phyloP scores from a whole-genome alignment of 2,888 invertebrate genomes.

The Octodonta nipae region DNA sequence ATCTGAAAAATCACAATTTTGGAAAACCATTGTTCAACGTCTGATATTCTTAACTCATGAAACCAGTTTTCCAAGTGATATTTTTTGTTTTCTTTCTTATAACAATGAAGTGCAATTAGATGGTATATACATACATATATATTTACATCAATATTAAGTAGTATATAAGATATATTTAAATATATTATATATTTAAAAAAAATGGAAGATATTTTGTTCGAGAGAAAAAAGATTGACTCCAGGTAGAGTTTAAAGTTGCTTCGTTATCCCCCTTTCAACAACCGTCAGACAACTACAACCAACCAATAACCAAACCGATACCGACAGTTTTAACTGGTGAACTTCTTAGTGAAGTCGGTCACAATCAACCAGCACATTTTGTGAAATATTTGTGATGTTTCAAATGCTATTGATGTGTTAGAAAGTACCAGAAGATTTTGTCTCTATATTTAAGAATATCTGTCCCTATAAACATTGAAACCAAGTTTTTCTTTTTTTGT shows the following conservation, averaged over 20 bases:
- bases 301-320: conserved; percentile 42
- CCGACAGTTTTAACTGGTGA: conserved; percentile 40
- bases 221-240: conserved; percentile 53
- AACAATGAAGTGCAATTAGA: conserved; percentile 51
- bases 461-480: no score
- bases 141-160: conserved; percentile 43
- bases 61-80: conserved; percentile 22
- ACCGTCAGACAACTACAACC: conserved; percentile 37
- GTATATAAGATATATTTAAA: conserved; percentile 38
- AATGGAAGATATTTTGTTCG: conserved; percentile 46
- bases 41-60: conserved; percentile 8
- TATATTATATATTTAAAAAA: conserved; percentile 40
- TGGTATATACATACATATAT: conserved; percentile 43
- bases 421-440: no score
- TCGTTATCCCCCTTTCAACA: conserved; percentile 29
- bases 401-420: no score
- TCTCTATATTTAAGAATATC: no score
- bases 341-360: background rate
- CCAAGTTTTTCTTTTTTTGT: no score
- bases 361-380: no score
- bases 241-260: conserved; percentile 31
- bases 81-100: conserved; percentile 33
- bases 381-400: no score
- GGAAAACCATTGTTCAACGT: no score
- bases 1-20: no score